phyloP scores from a whole-genome alignment of 2,113 vertebrate genomes.

The Sclerurus mexicanus region DNA sequence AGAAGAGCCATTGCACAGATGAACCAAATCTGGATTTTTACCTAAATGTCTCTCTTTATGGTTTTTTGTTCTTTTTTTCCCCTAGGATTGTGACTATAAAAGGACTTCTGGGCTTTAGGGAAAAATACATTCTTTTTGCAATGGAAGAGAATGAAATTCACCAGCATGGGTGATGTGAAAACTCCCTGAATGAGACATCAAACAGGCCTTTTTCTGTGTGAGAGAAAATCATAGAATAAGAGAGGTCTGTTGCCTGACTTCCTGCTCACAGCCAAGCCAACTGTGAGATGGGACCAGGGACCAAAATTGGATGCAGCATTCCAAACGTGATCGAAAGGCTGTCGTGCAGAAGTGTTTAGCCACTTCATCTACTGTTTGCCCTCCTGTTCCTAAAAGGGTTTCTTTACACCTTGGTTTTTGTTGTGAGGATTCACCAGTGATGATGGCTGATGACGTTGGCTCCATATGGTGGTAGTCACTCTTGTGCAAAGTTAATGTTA shows the following conservation, averaged over 20 bases:
- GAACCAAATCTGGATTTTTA: neutral
- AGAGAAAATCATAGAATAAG: neutral
- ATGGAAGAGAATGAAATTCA: neutral
- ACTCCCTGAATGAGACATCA: neutral
- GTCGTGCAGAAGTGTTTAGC: fast-evolving
- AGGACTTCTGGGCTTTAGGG: neutral
- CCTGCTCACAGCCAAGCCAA: neutral
- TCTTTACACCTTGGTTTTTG: neutral
- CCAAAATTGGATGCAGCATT: neutral
- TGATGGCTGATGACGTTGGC: neutral
- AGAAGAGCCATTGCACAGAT: neutral
- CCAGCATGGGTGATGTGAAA: neutral
- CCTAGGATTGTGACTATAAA: neutral
- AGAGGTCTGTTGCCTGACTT: neutral
- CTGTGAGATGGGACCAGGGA: neutral
- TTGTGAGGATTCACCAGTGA: neutral
- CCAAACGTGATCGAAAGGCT: fast-evolving
- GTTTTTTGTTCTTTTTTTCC: neutral
- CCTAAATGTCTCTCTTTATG: neutral
- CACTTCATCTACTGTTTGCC: neutral
- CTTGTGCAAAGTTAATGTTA: neutral
- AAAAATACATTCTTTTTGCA: neutral
- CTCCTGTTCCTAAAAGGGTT: neutral
- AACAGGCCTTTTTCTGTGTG: neutral
- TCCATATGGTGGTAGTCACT: neutral